Evolutionary conservation across 2,113 vertebrate genomes (phyloP).

Genomic region (Monopterus albus): DNA sequence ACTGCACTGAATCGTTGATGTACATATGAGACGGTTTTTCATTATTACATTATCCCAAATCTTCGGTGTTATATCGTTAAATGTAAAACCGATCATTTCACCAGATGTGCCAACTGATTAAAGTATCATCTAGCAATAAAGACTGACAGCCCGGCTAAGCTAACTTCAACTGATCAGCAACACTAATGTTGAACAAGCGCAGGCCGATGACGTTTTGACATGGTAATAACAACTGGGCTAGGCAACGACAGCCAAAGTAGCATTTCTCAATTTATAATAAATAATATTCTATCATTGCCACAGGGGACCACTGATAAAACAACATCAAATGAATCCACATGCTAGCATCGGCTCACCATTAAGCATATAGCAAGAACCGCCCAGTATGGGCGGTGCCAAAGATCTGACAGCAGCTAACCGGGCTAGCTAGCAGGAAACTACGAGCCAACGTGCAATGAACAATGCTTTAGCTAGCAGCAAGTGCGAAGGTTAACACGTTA

Average conservation of each 20-base stretch:
- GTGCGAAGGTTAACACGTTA: not conserved
- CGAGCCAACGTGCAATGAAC: slow-evolving; percentile 56
- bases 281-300: too few relatives aligned
- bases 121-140: not conserved
- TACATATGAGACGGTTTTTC: not conserved
- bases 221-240: slow-evolving; percentile 41
- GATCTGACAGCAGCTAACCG: slow-evolving; percentile 55
- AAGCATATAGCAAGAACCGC: not conserved
- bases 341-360: not conserved
- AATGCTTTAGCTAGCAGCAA: slow-evolving; percentile 32
- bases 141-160: not conserved
- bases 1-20: not conserved
- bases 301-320: accelerated
- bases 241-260: slow-evolving; percentile 21
- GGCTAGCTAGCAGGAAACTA: slow-evolving; percentile 27
- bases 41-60: not conserved
- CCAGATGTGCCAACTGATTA: not conserved
- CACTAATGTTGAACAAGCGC: slow-evolving; percentile 47
- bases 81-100: not conserved
- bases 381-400: slow-evolving; percentile 52
- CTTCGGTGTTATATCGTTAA: too few relatives aligned
- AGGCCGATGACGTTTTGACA: slow-evolving; percentile 72
- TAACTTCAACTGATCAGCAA: slow-evolving; percentile 24
- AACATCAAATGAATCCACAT: not conserved
- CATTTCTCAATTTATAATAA: too few relatives aligned